Evolutionary conservation across 2,797 vertebrate species (phyloP).

Genomic region (Muscicapa striata): DNA sequence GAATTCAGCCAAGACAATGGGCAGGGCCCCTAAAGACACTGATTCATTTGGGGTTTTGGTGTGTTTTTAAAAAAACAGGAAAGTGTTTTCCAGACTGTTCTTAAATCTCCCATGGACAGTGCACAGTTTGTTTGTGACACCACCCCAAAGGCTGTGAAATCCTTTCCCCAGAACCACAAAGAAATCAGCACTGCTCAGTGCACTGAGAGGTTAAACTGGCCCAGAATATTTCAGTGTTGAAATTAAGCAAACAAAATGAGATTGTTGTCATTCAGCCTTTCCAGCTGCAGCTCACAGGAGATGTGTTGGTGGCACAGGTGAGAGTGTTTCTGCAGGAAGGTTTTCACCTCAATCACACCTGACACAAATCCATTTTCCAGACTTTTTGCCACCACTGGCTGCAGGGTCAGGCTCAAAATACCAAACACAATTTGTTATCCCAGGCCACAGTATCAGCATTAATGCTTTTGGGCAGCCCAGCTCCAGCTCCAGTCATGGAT

Average conservation of each 20-base stretch:
- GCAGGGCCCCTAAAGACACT: not conserved
- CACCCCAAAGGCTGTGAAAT: not conserved
- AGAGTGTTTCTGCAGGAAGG: not conserved
- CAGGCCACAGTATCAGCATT: not conserved
- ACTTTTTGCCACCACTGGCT: not conserved
- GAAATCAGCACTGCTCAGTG: not conserved
- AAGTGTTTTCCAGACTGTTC: not conserved
- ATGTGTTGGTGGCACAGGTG: not conserved
- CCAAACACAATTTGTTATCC: not conserved
- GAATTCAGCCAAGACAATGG: not conserved
- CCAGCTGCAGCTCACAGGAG: not conserved
- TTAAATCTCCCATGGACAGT: not conserved
- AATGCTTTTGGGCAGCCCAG: not conserved
- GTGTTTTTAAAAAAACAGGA: not conserved
- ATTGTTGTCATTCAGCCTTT: not conserved
- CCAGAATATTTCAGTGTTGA: not conserved
- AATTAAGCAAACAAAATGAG: not conserved
- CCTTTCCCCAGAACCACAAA: not conserved
- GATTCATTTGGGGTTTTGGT: not conserved
- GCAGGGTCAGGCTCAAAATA: not conserved
- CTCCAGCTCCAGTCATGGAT: not conserved
- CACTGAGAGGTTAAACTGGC: not conserved
- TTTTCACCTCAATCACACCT: not conserved
- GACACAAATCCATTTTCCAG: not conserved
- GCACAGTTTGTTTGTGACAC: not conserved